These are phyloP conservation scores for Idaea dimidiata DNA, from an alignment of 2,888 invertebrate genomes.

Conservation along the genomic window DNA sequence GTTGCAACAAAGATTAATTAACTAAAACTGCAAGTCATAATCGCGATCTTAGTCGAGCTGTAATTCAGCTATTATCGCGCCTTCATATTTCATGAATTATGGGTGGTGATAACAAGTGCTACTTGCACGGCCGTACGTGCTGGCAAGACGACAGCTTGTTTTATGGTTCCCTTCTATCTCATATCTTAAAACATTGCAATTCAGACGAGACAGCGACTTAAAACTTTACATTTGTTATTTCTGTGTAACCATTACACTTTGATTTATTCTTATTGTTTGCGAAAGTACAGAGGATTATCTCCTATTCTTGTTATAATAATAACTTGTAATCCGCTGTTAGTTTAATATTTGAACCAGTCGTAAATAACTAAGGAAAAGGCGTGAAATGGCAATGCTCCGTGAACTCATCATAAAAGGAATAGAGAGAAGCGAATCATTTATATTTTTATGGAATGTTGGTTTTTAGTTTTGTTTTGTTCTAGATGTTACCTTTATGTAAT, in stretches of 20 bases:
- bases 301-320: conserved; percentile 2
- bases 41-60: background rate
- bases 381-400: conserved; percentile 50
- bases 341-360: conserved; percentile 25
- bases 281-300: conserved; percentile 4
- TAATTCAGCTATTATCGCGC: background rate
- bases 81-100: conserved; percentile 24
- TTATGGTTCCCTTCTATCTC: conserved; percentile 64
- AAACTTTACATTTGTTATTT: background rate
- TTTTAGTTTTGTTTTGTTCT: background rate
- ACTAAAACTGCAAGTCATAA: background rate
- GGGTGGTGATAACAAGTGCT: conserved; percentile 28
- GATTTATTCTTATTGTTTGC: background rate
- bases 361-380: conserved; percentile 33
- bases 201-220: background rate
- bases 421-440: background rate
- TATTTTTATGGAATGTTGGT: background rate
- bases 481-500: background rate
- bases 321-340: conserved; percentile 17
- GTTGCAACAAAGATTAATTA: background rate
- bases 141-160: conserved; percentile 59
- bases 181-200: conserved; percentile 50
- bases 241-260: background rate
- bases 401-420: conserved; percentile 17
- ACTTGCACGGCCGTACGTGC: conserved; percentile 19